These are phyloP conservation scores for Laothoe populi DNA, from an alignment of 2,888 invertebrate species.

Conservation along the genomic window DNA sequence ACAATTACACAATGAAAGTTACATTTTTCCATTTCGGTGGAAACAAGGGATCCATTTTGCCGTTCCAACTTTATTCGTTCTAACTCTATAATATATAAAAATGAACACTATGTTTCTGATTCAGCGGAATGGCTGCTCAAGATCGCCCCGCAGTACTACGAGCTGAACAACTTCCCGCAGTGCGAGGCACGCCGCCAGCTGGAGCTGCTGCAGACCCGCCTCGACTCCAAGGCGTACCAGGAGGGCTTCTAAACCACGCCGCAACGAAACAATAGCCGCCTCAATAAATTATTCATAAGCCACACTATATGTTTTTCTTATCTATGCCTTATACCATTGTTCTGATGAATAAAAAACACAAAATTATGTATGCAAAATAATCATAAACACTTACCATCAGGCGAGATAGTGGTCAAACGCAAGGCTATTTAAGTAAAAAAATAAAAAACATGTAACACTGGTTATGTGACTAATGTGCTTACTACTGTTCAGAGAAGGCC, in stretches of 20 bases:
- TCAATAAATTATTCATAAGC: conserved; percentile 21
- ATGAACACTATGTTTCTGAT: neutral
- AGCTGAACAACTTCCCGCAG: conserved; percentile 98
- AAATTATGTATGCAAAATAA: no score
- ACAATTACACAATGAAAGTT: no score
- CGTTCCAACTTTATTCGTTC: neutral
- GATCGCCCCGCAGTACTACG: conserved; percentile 99
- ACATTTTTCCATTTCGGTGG: no score
- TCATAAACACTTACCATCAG: no score
- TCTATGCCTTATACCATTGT: neutral
- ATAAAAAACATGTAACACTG: no score
- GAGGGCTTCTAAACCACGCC: conserved; percentile 93
- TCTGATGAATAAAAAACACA: no score
- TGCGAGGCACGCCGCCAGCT: conserved; percentile 98
- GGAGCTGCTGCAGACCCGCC: conserved; percentile 92
- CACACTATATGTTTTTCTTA: neutral
- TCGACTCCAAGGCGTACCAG: conserved; percentile 95
- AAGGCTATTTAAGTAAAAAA: no score
- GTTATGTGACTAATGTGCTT: no score
- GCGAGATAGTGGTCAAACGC: no score
- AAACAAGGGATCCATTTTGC: no score
- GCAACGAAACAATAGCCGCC: neutral
- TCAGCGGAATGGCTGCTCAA: conserved; percentile 97
- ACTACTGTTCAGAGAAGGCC: no score
- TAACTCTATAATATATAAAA: no score